These are phyloP conservation scores for Calonectris borealis DNA, from an alignment of 2,113 vertebrate genomes.

Conservation along the genomic window DNA sequence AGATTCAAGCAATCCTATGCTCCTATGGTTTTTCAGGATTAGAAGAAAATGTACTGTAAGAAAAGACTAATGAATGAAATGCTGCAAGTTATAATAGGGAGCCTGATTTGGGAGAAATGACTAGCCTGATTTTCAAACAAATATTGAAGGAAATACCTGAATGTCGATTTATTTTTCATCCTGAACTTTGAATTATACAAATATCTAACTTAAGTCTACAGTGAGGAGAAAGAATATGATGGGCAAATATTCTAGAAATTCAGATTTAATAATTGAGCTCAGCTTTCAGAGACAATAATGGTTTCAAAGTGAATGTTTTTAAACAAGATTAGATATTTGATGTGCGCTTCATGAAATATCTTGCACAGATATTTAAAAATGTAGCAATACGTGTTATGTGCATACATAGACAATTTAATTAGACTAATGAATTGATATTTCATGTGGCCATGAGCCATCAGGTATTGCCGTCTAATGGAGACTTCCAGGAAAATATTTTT, in stretches of 20 bases:
- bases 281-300: background rate
- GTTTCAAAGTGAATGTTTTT: background rate
- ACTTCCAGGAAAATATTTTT: background rate
- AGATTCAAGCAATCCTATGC: background rate
- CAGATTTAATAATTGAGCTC: background rate
- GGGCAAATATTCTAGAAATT: background rate
- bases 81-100: background rate
- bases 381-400: background rate
- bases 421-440: background rate
- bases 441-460: background rate
- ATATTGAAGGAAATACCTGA: background rate
- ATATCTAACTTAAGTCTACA: background rate
- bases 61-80: background rate
- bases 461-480: background rate
- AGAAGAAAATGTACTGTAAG: background rate
- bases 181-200: background rate
- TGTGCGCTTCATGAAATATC: background rate
- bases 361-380: background rate
- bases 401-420: background rate
- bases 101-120: background rate
- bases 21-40: background rate
- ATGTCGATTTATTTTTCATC: background rate
- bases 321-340: background rate
- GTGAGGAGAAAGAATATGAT: background rate
- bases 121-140: background rate